phyloP scores from a whole-genome alignment of 1,140 invertebrate genomes.

The Macrostomum lignano region DNA sequence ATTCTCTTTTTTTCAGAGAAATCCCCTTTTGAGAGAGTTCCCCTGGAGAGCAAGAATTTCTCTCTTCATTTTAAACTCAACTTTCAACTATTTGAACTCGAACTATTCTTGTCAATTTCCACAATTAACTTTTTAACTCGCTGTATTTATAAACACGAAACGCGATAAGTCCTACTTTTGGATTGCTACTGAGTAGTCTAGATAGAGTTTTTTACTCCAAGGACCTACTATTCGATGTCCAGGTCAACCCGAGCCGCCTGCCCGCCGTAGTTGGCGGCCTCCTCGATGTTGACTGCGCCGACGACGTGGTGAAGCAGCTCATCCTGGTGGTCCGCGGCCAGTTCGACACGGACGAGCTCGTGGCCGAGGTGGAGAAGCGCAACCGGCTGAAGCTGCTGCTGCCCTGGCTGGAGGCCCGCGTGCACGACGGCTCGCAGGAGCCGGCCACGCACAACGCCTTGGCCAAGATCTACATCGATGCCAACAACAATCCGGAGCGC shows the following conservation, averaged over 20 bases:
- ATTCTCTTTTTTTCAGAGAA: no score
- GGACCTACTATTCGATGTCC: background rate
- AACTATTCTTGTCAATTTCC: no score
- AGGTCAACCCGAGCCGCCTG: constrained; percentile 73
- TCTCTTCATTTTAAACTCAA: no score
- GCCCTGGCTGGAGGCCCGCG: constrained; percentile 79
- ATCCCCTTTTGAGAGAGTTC: no score
- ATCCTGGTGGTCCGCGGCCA: constrained; percentile 84
- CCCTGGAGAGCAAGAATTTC: no score
- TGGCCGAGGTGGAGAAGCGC: constrained; percentile 86
- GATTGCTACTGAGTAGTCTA: no score
- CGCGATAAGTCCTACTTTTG: no score
- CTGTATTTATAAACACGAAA: no score
- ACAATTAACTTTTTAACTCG: no score
- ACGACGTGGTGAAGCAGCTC: constrained; percentile 94
- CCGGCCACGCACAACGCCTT: constrained; percentile 93
- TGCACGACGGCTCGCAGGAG: constrained; percentile 79
- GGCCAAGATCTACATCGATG: constrained; percentile 98
- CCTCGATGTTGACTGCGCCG: constrained; percentile 84
- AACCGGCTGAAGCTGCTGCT: constrained; percentile 75
- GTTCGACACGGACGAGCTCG: constrained; percentile 92
- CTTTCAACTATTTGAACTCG: no score
- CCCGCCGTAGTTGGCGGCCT: constrained; percentile 89
- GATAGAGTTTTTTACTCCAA: no score
- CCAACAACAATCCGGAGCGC: constrained; percentile 92